A percentile compares a stretch with the other conserved stretches of the same genome.
Conservation (phyloP, 2,888 invertebrate species). For the Gasteruption jaculator region DNA sequence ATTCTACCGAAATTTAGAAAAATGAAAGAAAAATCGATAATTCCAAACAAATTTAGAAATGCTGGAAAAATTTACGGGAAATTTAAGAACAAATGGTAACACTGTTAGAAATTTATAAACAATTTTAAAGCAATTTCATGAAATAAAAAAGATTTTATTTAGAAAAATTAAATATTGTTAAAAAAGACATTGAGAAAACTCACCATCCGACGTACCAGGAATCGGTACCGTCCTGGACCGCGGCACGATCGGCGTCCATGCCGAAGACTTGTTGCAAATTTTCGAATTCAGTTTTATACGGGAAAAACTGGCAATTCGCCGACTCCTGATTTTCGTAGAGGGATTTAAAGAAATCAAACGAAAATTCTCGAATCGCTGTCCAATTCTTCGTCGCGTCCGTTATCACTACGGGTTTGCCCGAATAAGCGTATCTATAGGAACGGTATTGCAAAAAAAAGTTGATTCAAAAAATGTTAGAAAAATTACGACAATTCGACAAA, state of each 20-base stretch:
- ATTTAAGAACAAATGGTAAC: too few relatives aligned
- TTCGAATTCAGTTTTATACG: slow-evolving; percentile 83
- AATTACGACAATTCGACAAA: background rate
- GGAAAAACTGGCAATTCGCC: slow-evolving; percentile 84
- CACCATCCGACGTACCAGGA: slow-evolving; percentile 75
- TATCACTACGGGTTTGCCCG: slow-evolving; percentile 77
- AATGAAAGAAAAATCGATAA: too few relatives aligned
- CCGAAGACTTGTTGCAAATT: slow-evolving; percentile 76
- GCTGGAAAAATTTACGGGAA: too few relatives aligned
- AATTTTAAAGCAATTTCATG: background rate
- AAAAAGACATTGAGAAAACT: slow-evolving; percentile 35
- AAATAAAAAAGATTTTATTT: background rate
- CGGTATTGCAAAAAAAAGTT: background rate
- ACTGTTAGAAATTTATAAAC: background rate
- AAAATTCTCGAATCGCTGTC: slow-evolving; percentile 74
- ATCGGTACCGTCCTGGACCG: slow-evolving; percentile 56
- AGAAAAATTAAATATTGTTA: background rate
- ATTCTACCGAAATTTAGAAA: too few relatives aligned
- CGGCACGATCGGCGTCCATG: slow-evolving; percentile 71
- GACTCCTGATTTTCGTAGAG: slow-evolving; percentile 61
- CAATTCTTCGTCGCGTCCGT: slow-evolving; percentile 78
- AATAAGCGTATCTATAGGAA: slow-evolving; percentile 62
- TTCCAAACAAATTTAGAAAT: too few relatives aligned
- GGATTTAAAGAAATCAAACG: slow-evolving; percentile 77
- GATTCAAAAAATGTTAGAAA: background rate